These are phyloP conservation scores for Aleiodes testaceus DNA, from an alignment of 2,888 invertebrate species.

Conservation along the genomic window DNA sequence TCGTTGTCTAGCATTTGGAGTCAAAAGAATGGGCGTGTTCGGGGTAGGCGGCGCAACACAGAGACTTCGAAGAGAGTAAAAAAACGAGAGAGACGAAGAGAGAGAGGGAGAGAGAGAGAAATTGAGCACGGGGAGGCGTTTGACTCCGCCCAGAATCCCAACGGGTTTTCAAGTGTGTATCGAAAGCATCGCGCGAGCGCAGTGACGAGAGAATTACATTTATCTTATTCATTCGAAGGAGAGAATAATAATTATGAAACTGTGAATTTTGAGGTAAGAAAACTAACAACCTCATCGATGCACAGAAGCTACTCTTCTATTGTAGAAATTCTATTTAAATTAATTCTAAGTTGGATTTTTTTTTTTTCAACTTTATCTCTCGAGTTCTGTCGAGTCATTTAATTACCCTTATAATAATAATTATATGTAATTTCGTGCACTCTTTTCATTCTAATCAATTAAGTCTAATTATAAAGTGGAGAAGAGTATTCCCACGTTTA, in stretches of 20 bases:
- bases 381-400: not conserved
- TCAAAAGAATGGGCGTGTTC: constrained; percentile 26
- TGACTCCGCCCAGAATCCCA: constrained; percentile 38
- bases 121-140: constrained; percentile 45
- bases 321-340: constrained; percentile 1
- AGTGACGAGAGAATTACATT: constrained; percentile 19
- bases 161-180: constrained; percentile 31
- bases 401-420: not conserved
- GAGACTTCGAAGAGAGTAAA: constrained; percentile 31
- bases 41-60: constrained; percentile 21
- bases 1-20: constrained; percentile 17
- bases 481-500: not conserved
- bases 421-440: not conserved
- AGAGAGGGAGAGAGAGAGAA: constrained; percentile 27
- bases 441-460: not conserved
- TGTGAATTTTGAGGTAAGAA: not conserved
- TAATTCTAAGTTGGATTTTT: not conserved
- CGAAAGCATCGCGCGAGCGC: constrained; percentile 28
- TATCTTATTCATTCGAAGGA: constrained; percentile 12
- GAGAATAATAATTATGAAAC: not conserved
- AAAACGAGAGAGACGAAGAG: constrained; percentile 32
- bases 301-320: constrained; percentile 2
- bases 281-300: not conserved
- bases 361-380: not conserved
- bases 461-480: not conserved